Evolutionary conservation across 2,797 vertebrate genomes (phyloP), one percentile per base, ranked within the genome.

Genomic region (Falco peregrinus): DNA sequence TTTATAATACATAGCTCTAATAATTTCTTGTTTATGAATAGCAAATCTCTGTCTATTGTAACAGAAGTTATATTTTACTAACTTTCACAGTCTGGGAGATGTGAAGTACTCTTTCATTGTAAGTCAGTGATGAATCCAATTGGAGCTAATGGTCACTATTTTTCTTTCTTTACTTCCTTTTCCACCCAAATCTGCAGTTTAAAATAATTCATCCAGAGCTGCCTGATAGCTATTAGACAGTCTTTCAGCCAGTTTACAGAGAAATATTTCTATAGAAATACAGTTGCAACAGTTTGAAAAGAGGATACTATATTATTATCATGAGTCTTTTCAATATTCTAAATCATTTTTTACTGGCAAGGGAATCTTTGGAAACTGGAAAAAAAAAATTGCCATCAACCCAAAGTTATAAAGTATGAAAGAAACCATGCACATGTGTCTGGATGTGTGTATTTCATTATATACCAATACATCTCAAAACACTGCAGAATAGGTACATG

Each of bases 361-460:
- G 5, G 61, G 7, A 25, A 41, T 63, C 2, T 77, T 91, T 50
- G 37, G 12, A 54, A 93, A 61, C 16, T 28, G 5, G 16, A 10
- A 31, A 71, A 70, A 89, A 39, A 43, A 43, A 43, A 21, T 59
- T 77, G 1, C 31, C 35, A 24, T 61, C 56, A 70, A 54, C 7
- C 0, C 22, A 7, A 61, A 64, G 19, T 35, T 59, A 54, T 2
- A 24, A 89, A 71, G 56, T 33, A n/a, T 13, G 25, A 71, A 74
- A 63, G 17, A 60, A 71, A 29, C 6, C 6, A 2, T 21, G 24
- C 1, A 10, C 0, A 0, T 20, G 33, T 17, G 1, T 21, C 5
- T 47, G 24, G 8, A 35, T 31, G 13, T 57, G 13, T 76, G 4
- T 63, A 22, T 89, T 70, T 87, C 20, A 67, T 8, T 75, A 2